phyloP scores from a whole-genome alignment of 2,888 invertebrate species.

The Magallana nippona region DNA sequence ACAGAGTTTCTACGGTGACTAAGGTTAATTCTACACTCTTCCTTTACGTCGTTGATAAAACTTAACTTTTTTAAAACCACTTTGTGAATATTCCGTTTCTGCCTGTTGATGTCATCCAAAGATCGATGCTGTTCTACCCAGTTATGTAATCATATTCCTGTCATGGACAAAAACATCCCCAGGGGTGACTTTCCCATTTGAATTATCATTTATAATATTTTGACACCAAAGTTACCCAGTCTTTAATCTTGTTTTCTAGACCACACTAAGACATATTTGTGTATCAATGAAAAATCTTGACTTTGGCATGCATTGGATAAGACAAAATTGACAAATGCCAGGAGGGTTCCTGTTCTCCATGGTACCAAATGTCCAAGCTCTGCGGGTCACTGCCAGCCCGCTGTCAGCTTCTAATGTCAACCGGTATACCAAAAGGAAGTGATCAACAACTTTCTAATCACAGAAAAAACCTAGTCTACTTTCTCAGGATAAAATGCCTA shows the following conservation, averaged over 20 bases:
- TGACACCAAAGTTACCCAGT: slow-evolving; percentile 28
- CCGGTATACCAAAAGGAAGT: background rate
- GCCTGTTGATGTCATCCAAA: background rate
- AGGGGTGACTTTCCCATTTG: background rate
- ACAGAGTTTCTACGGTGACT: background rate
- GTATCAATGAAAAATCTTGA: slow-evolving; percentile 29
- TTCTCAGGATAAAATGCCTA: background rate
- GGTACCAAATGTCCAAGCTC: slow-evolving; percentile 16
- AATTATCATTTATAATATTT: slow-evolving; percentile 30
- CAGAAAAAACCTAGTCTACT: background rate
- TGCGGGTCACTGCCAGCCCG: background rate
- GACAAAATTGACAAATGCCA: slow-evolving; percentile 21
- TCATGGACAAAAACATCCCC: background rate
- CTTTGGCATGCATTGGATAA: slow-evolving; percentile 31
- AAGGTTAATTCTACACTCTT: background rate
- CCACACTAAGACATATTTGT: slow-evolving; percentile 29
- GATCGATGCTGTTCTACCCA: background rate
- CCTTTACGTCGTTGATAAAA: background rate
- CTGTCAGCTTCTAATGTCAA: slow-evolving; percentile 10
- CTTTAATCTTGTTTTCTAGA: slow-evolving; percentile 33
- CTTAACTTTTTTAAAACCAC: background rate
- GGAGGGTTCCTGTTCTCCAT: slow-evolving; percentile 1
- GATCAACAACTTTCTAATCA: slow-evolving; percentile 25
- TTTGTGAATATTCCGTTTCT: background rate
- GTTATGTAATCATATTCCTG: slow-evolving; percentile 18